Evolutionary conservation across 2,797 vertebrate species (phyloP).

Genomic region (Scolopax bukidnonensis): DNA sequence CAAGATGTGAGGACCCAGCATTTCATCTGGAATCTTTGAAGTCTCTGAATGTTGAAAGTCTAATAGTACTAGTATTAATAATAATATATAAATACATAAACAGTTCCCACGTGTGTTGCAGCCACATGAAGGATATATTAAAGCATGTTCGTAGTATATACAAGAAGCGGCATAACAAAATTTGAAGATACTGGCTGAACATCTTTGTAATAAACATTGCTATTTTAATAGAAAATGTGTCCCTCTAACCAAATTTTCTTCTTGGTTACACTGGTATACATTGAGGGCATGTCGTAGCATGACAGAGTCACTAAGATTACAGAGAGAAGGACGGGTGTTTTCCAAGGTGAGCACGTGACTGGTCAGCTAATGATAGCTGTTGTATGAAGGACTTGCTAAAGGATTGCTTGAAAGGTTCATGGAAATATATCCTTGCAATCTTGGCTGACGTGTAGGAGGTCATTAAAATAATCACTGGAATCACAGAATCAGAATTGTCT

Average conservation of each 20-base stretch:
- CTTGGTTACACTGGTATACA: accelerated
- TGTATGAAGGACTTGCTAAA: background rate
- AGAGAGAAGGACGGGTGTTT: background rate
- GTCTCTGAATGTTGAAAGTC: background rate
- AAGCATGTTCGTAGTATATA: background rate
- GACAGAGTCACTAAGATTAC: background rate
- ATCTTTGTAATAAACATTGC: background rate
- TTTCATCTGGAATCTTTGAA: conserved; percentile 29
- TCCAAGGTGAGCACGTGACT: background rate
- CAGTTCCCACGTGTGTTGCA: background rate
- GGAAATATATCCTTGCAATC: background rate
- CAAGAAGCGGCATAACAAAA: background rate
- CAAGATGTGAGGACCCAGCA: background rate
- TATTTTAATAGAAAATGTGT: background rate
- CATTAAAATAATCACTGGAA: background rate
- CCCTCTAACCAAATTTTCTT: background rate
- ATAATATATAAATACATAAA: background rate
- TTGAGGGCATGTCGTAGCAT: background rate
- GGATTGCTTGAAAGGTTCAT: background rate
- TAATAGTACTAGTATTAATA: background rate
- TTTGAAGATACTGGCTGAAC: background rate
- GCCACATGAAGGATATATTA: background rate
- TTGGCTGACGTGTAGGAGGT: background rate
- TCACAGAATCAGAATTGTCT: no score
- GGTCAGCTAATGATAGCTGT: background rate